Percentiles rank a stretch among this genome's conserved stretches.
Conservation (phyloP, 35 echinoderm and acorn worm species). For the Anneissia japonica region DNA sequence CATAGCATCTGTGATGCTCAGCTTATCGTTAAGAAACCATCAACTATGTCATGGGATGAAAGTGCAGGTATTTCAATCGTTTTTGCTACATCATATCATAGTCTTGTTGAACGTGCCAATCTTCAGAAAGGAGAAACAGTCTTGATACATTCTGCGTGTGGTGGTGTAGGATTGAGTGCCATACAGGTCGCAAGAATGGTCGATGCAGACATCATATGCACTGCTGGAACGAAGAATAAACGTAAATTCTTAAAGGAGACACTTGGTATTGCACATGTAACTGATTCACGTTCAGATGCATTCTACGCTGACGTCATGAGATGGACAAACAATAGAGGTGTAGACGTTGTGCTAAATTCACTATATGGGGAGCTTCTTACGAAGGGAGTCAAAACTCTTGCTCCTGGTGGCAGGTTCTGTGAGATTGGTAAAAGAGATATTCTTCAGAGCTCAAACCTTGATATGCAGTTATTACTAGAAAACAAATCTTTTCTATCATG, state of each 20-base stretch:
- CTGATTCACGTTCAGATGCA: not conserved
- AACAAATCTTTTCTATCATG: too few species aligned
- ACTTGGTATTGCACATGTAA: slow-evolving; percentile 19
- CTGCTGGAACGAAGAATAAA: slow-evolving; percentile 16
- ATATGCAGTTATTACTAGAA: too few species aligned
- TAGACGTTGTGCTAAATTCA: slow-evolving; percentile 58
- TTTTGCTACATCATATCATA: slow-evolving; percentile 59
- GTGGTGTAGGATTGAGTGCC: slow-evolving; percentile 37
- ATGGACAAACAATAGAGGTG: slow-evolving; percentile 30
- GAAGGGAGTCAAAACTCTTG: slow-evolving; percentile 21
- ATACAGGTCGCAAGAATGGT: slow-evolving; percentile 49
- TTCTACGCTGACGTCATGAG: slow-evolving; percentile 40
- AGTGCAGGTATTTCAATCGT: slow-evolving; percentile 27
- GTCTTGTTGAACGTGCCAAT: slow-evolving; percentile 63
- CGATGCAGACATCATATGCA: slow-evolving; percentile 53
- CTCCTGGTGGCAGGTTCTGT: slow-evolving; percentile 53
- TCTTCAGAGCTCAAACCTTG: too few species aligned
- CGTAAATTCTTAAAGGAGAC: slow-evolving; percentile 1
- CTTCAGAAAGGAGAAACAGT: slow-evolving; percentile 48
- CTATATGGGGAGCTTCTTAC: slow-evolving; percentile 22
- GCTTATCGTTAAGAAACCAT: slow-evolving; percentile 36
- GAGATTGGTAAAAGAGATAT: too few species aligned
- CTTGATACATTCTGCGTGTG: slow-evolving; percentile 39
- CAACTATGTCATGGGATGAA: slow-evolving; percentile 8
- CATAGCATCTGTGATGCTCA: slow-evolving; percentile 27